Evolutionary conservation across 2,797 vertebrate genomes (phyloP), one percentile per base, ranked within the genome.

Genomic region (Cossypha polioptera): DNA sequence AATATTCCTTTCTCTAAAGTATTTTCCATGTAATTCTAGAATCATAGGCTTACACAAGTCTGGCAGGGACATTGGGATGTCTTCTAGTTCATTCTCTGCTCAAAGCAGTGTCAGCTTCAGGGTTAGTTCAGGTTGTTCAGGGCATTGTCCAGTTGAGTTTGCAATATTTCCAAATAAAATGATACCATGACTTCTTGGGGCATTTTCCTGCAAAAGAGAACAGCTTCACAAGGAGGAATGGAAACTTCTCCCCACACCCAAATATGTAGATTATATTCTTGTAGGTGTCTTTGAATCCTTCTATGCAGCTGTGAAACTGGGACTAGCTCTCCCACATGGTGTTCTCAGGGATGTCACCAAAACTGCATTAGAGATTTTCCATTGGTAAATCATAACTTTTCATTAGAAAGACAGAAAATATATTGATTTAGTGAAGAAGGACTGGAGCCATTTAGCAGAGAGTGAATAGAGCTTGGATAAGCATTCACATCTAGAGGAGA

Each of bases 141-240:
- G 17, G 5, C 29, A 51, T 24, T 36, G 7, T 17, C 10, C 36
- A 31, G 10, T 2, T 51, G 21, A 80, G 19, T 38, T 66, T 74
- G 43, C 48, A 67, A 7, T 43, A 35, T 76, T 59, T 81, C 22
- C 50, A 65, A 81, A n/a, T 19, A n/a, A 29, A 84, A 4, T 1
- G 1, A 54, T 40, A 54, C 24, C 4, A 1, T 15, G 43, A 61
- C 0, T 18, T 68, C 24, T 38, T 57, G 7, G 18, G 2, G 0
- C 0, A 6, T 33, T 36, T 48, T 29, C 8, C 47, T 55, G 16
- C 5, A 40, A 53, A 13, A 55, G 5, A 53, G 3, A 79, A 45
- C 9, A 79, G 4, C 16, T 87, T 72, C 35, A 66, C 3, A 12
- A 47, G 16, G 5, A 69, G 5, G 7, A 86, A 74, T 11, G 11